phyloP scores from a whole-genome alignment of 2,888 invertebrate genomes.

The Dasysyrphus tricinctus region DNA sequence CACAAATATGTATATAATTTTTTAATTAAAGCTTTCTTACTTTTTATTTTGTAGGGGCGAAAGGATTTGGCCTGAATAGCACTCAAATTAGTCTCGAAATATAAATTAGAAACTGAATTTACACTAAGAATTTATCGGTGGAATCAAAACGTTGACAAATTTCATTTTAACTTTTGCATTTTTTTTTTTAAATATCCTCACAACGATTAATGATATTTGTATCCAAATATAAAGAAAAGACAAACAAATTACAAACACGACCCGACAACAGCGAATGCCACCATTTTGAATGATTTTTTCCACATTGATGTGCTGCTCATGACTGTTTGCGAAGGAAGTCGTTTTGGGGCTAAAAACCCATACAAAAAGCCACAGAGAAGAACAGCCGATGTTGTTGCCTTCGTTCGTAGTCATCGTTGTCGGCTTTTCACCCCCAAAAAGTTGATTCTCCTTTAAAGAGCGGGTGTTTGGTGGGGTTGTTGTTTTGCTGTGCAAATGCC shows the following conservation, averaged over 20 bases:
- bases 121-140: constrained; percentile 33
- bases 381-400: constrained; percentile 43
- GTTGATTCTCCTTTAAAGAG: constrained; percentile 31
- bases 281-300: constrained; percentile 74
- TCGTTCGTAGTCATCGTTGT: constrained; percentile 16
- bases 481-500: constrained; percentile 29
- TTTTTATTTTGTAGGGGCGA: constrained; percentile 2
- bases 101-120: constrained; percentile 9
- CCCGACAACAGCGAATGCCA: constrained; percentile 58
- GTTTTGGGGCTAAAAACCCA: constrained; percentile 40
- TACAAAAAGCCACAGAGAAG: constrained; percentile 43
- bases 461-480: constrained; percentile 35
- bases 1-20: background rate
- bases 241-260: constrained; percentile 53
- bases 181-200: background rate
- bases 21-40: constrained; percentile 47
- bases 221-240: background rate
- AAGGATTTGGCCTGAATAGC: constrained; percentile 21
- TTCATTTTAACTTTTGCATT: constrained; percentile 15
- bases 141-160: background rate
- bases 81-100: constrained; percentile 15
- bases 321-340: constrained; percentile 49
- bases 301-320: constrained; percentile 61
- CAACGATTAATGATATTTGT: background rate
- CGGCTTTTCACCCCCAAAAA: constrained; percentile 64